Conservation (phyloP, 2,113 vertebrate genomes). For the Engraulis encrasicolus region DNA sequence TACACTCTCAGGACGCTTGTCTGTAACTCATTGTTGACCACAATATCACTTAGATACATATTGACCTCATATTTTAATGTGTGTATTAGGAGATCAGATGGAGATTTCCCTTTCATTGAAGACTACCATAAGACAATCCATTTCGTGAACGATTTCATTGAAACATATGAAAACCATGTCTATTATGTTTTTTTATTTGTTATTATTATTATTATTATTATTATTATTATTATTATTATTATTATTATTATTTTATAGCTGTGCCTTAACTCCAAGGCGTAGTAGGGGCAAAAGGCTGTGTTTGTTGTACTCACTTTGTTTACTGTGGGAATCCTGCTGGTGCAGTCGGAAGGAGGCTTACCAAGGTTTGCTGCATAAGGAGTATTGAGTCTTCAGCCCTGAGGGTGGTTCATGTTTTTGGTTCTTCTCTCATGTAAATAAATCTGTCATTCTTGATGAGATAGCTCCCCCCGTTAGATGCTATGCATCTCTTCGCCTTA, state of each 20-base stretch:
- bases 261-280: conserved; percentile 1
- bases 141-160: conserved; percentile 11
- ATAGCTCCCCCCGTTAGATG: conserved; percentile 55
- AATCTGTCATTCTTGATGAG: conserved; percentile 28
- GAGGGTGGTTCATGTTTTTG: neutral
- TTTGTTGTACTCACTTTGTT: neutral
- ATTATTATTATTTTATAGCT: neutral
- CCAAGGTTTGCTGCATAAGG: neutral
- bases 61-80: conserved; percentile 19
- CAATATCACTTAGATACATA: conserved; percentile 18
- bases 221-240: too few relatives aligned
- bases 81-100: conserved; percentile 11
- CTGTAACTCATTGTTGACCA: conserved; percentile 19
- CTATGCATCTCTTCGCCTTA: conserved; percentile 64
- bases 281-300: neutral
- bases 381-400: conserved; percentile 14
- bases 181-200: neutral
- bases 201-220: too few relatives aligned
- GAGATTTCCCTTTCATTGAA: conserved; percentile 16
- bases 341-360: neutral
- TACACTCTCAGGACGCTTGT: conserved; percentile 9
- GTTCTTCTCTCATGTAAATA: conserved; percentile 23
- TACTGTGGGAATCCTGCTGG: neutral
- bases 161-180: conserved; percentile 8
- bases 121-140: conserved; percentile 13